Evolutionary conservation across 2,113 vertebrate genomes (phyloP), one percentile per base, ranked within the genome.

Genomic region (Nerophis ophidion): DNA sequence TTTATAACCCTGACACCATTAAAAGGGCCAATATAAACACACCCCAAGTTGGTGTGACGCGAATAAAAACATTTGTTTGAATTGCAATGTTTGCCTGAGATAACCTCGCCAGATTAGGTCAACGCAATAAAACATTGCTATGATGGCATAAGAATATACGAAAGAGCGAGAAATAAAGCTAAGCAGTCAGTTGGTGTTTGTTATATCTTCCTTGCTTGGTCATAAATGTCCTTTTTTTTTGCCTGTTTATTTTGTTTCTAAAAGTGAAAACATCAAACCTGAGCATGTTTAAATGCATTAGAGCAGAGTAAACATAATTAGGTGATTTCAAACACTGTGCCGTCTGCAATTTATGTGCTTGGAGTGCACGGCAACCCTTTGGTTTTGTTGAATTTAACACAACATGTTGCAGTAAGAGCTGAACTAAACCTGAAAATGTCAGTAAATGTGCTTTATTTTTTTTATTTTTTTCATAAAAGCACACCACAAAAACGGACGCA

Each of bases 1-100:
- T 84, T 81, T 79, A 75, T 75, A 74, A 81, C 76, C 81, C 75
- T 73, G 65, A 57, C 54, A 58, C 77, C 63, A 51, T 76, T 76
- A 74, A 77, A 26, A 70, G 68, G 60, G 60, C 63, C 68, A 66
- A 62, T 58, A 63, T 61, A 77, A 81, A 76, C 61, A 72, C 19
- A 57, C 46, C 61, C 10, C 60, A 72, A 55, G 63, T 42, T 60
- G 61, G 44, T 70, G 58, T 63, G 45, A 48, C 34, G 5, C 63
- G 62, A 53, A 51, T 6, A 7, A 68, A 65, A 67, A 57, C 16
- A 34, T 16, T 59, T 70, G 40, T 78, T 69, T 70, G 55, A 44
- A 57, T 42, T 67, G 71, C n/a, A 38, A 54, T 59, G 58, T 79
- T 79, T 76, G 52, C 54, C 66, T 44, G 45, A 55, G 65, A 72